Evolutionary conservation across 2,797 vertebrate species (phyloP).

Genomic region (Hydrocynus forskahlii): DNA sequence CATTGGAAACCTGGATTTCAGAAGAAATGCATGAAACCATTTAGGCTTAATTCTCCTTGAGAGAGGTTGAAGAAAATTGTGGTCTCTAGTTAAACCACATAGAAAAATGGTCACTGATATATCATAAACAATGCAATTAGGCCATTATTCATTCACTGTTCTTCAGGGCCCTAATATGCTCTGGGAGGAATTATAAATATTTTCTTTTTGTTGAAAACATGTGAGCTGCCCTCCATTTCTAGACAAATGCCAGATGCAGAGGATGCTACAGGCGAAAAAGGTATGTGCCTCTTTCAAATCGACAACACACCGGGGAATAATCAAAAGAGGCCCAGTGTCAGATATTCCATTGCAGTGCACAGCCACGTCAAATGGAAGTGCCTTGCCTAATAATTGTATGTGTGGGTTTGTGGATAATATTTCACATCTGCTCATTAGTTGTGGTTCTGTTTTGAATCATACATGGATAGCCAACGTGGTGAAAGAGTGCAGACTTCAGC

Average conservation of each 20-base stretch:
- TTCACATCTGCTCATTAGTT: constrained; percentile 68
- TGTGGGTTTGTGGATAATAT: constrained; percentile 73
- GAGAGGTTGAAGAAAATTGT: constrained; percentile 50
- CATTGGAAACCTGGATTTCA: neutral
- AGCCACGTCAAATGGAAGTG: constrained; percentile 51
- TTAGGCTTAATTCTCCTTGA: neutral
- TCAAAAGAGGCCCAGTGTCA: constrained; percentile 64
- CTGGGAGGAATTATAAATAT: constrained; percentile 68
- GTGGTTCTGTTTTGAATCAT: constrained; percentile 72
- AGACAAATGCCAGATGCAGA: constrained; percentile 70
- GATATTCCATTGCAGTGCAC: constrained; percentile 60
- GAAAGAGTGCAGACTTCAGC: constrained; percentile 66
- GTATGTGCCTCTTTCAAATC: constrained; percentile 45
- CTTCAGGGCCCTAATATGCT: constrained; percentile 58
- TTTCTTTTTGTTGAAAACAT: constrained; percentile 62
- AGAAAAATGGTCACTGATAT: constrained; percentile 52
- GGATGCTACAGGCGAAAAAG: constrained; percentile 55
- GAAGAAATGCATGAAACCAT: neutral
- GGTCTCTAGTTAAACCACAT: constrained; percentile 57
- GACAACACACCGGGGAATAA: constrained; percentile 51
- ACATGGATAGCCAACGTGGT: constrained; percentile 60
- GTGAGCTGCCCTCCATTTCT: constrained; percentile 45
- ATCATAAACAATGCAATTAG: constrained; percentile 69
- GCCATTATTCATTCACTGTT: constrained; percentile 59
- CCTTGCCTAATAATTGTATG: constrained; percentile 56